Base-by-base conservation (phyloP, 2,113 vertebrate species). In the Lycaon pictus region DNA sequence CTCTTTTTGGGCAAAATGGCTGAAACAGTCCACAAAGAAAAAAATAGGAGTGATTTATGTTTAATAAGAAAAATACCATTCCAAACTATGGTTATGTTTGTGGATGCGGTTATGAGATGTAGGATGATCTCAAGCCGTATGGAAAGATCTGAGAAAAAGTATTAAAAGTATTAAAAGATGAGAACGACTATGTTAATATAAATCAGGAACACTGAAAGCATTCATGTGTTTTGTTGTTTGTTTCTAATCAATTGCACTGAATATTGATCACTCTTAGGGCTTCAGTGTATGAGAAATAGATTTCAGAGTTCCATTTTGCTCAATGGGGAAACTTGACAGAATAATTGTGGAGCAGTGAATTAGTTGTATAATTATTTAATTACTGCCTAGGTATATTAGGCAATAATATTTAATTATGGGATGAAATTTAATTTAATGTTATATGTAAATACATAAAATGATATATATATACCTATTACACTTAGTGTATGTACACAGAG, bases 361-460 rank as follows among this genome's bases (percentile, higher is more conserved):
- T 48, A 43, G 13, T 48, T 96, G 91, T 77, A 62, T 48, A 91
- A 69, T 32, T n/a, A 83, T 19, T 62, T 65, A 88, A 93, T 85
- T 58, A 84, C 32, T 84, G 60, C 35, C 27, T 74, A 88, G 29
- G n/a, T 37, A n/a, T 53, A 56, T 56, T 60, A 74, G 25, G 29
- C 35, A 65, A 79, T n/a, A 65, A 74, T 27, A 77, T 74, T 2
- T 79, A 67, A 81, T 62, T 25, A 29, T 19, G 32, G 10, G 56
- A 13, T 43, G n/a, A 17, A 84, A 92, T 83, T 79, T 60, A 85
- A 2, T 48, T 74, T 72, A 48, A 29, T 32, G 27, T 27, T 62
- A 15, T 15, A 20, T 22, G 0, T 29, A 89, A 32, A 72, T 85
- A 51, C 20, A 55, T 12, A 58, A 92, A 89, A 58, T 58, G 29